phyloP scores from a whole-genome alignment of 1,140 invertebrate genomes.

The Pachyrhynchus sulphureomaculatus region DNA sequence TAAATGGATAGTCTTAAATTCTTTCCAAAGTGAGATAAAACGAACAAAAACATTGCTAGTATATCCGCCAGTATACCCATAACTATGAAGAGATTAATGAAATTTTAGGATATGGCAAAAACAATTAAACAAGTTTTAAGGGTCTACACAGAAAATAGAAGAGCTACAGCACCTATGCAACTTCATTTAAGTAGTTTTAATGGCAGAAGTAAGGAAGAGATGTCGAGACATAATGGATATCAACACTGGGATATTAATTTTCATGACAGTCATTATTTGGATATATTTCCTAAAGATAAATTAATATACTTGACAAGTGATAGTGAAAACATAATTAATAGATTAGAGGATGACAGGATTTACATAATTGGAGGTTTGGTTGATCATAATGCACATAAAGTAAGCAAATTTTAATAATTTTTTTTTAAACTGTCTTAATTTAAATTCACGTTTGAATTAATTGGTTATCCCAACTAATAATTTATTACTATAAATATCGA shows the following conservation, averaged over 20 bases:
- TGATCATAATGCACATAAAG: conserved; percentile 95
- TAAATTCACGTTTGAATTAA: too few species aligned
- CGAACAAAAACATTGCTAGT: too few species aligned
- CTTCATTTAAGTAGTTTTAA: conserved; percentile 83
- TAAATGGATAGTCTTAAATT: too few species aligned
- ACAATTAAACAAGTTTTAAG: conserved; percentile 89
- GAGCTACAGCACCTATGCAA: conserved; percentile 79
- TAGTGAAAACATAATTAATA: conserved; percentile 83
- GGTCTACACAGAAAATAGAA: conserved; percentile 90
- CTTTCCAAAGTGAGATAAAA: too few species aligned
- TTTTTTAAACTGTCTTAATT: too few species aligned
- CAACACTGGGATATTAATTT: conserved; percentile 92
- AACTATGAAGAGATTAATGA: too few species aligned
- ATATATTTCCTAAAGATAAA: conserved; percentile 72
- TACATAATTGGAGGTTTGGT: conserved; percentile 97
- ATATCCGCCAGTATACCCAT: too few species aligned
- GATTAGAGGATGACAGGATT: conserved; percentile 73
- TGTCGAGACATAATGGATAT: conserved; percentile 83
- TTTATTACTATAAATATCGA: too few species aligned
- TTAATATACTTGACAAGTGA: conserved; percentile 94
- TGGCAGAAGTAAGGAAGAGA: conserved; percentile 65
- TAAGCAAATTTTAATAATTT: too few species aligned
- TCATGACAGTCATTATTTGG: conserved; percentile 63
- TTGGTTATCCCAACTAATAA: too few species aligned
- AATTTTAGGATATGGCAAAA: conserved; percentile 74